Evolutionary conservation across 2,888 invertebrate genomes (phyloP).

Genomic region (Heterodera filipjevi): DNA sequence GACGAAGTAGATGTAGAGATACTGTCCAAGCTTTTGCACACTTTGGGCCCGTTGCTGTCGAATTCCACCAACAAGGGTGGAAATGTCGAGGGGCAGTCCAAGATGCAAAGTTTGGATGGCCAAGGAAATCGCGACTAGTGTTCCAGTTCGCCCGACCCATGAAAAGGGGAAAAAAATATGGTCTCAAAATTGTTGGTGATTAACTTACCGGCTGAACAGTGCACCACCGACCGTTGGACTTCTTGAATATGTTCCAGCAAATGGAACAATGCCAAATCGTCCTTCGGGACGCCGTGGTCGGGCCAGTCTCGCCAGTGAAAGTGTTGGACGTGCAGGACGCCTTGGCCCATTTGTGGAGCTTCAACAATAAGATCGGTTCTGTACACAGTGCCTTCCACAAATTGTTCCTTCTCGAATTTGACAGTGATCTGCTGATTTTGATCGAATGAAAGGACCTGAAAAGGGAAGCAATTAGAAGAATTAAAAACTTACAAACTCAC

Average conservation of each 20-base stretch:
- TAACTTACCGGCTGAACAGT: slow-evolving; percentile 29
- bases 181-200: too few species aligned
- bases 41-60: slow-evolving; percentile 13
- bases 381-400: not conserved
- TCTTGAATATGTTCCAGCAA: slow-evolving; percentile 27
- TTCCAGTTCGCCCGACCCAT: slow-evolving; percentile 16
- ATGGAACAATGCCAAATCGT: slow-evolving; percentile 29
- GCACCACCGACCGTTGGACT: slow-evolving; percentile 30
- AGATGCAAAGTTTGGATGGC: not conserved
- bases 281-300: slow-evolving; percentile 37
- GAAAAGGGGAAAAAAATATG: not conserved
- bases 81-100: slow-evolving; percentile 7
- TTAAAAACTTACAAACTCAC: not conserved
- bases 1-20: slow-evolving; percentile 1
- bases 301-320: slow-evolving; percentile 37
- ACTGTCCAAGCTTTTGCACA: slow-evolving; percentile 6
- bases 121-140: slow-evolving; percentile 6
- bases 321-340: not conserved
- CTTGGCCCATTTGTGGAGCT: not conserved
- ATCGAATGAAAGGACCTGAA: not conserved
- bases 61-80: not conserved
- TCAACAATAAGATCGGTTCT: not conserved
- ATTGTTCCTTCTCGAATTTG: not conserved
- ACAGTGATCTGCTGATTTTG: not conserved
- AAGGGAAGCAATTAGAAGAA: not conserved